Evolutionary conservation across 2,888 invertebrate species (phyloP).

Genomic region (Brassicogethes aeneus): DNA sequence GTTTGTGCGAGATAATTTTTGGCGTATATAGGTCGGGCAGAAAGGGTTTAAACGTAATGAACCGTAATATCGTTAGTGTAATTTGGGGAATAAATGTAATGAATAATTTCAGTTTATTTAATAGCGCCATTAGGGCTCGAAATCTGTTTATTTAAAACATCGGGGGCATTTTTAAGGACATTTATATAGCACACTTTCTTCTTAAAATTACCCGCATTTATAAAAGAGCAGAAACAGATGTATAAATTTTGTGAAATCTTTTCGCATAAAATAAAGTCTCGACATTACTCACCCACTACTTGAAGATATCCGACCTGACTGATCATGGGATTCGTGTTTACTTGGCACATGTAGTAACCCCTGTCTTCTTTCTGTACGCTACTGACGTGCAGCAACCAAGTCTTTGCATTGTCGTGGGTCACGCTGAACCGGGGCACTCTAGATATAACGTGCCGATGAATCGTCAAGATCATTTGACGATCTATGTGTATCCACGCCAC

Average conservation of each 20-base stretch:
- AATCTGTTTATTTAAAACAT: background rate
- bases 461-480: constrained; percentile 86
- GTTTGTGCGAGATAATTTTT: background rate
- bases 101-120: constrained; percentile 2
- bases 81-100: constrained; percentile 2
- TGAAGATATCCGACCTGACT: constrained; percentile 89
- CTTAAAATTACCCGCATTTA: constrained; percentile 2
- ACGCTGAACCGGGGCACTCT: constrained; percentile 86
- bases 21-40: background rate
- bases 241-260: background rate
- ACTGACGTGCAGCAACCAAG: constrained; percentile 84
- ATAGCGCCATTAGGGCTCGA: background rate
- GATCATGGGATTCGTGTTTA: constrained; percentile 90
- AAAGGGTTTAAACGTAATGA: background rate
- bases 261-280: no score
- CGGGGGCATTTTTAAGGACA: background rate
- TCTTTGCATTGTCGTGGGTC: constrained; percentile 85
- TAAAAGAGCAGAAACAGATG: background rate
- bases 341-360: constrained; percentile 85
- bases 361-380: constrained; percentile 87
- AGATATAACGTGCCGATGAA: constrained; percentile 86
- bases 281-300: constrained; percentile 70
- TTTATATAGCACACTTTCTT: constrained; percentile 1
- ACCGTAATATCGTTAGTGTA: background rate
- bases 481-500: constrained; percentile 94